Evolutionary conservation across 2,797 vertebrate genomes (phyloP).

Genomic region (Rhynchotus rufescens): DNA sequence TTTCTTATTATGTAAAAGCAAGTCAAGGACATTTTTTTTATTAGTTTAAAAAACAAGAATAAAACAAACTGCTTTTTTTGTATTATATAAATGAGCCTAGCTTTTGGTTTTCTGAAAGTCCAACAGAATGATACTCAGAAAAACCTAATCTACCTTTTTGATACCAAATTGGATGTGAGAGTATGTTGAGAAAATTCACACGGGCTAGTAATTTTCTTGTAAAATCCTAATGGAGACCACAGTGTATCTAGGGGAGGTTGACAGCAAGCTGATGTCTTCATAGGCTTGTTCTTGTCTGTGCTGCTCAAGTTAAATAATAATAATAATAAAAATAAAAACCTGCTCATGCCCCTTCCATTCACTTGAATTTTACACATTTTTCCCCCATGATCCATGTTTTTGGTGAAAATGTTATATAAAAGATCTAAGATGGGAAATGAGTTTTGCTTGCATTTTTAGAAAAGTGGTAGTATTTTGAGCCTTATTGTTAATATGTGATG

Average conservation of each 20-base stretch:
- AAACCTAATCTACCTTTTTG: not conserved
- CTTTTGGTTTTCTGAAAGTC: constrained; percentile 6
- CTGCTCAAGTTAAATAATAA: not conserved
- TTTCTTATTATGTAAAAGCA: not conserved
- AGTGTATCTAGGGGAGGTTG: not conserved
- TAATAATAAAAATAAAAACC: not conserved
- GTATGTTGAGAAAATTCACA: not conserved
- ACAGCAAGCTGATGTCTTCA: not conserved
- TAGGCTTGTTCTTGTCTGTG: not conserved
- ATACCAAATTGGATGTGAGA: not conserved
- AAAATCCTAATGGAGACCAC: not conserved
- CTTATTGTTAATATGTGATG: not conserved
- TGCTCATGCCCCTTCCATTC: not conserved
- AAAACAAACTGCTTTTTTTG: not conserved
- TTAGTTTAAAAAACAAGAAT: not conserved
- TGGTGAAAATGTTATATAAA: not conserved
- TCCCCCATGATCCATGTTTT: not conserved
- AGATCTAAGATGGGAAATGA: not conserved
- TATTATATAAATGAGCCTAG: not conserved
- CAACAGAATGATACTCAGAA: constrained; percentile 10
- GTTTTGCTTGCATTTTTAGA: not conserved
- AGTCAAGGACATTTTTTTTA: not conserved
- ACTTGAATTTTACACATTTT: not conserved
- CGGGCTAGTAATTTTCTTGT: not conserved
- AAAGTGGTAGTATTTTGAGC: not conserved